Evolutionary conservation across 2,113 vertebrate genomes (phyloP).

Genomic region (Lampris megalopsis): DNA sequence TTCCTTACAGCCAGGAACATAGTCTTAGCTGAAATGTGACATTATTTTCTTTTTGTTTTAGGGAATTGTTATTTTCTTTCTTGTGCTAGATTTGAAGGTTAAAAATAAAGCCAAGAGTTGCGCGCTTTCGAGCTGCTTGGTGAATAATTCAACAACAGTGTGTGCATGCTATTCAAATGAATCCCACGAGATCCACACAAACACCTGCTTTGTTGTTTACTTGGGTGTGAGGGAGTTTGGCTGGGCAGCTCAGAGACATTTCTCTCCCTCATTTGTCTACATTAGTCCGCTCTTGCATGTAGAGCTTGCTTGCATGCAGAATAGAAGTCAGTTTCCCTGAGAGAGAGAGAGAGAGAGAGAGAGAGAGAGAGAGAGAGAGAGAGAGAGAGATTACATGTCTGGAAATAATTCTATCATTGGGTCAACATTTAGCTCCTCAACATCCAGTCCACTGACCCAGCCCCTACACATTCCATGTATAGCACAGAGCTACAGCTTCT

Average conservation of each 20-base stretch:
- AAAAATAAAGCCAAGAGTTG: neutral
- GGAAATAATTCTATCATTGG: conserved; percentile 68
- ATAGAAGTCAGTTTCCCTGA: neutral
- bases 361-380: neutral
- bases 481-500: conserved; percentile 10
- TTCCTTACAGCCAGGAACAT: conserved; percentile 32
- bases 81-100: neutral
- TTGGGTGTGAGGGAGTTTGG: conserved; percentile 1
- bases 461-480: conserved; percentile 38
- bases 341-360: conserved; percentile 1
- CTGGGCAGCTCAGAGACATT: conserved; percentile 11
- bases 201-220: neutral
- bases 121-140: neutral
- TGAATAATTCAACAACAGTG: neutral
- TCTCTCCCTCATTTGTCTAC: conserved; percentile 2
- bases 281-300: neutral
- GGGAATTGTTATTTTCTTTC: conserved; percentile 13
- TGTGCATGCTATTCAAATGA: neutral
- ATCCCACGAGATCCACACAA: neutral
- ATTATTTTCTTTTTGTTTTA: neutral
- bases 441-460: conserved; percentile 7
- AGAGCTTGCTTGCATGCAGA: neutral
- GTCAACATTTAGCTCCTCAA: conserved; percentile 58
- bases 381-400: conserved; percentile 45
- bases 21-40: conserved; percentile 27